Percentiles rank a stretch among this genome's conserved stretches.
Conservation (phyloP, 2,797 vertebrate genomes). For the Sebastes itinus region DNA sequence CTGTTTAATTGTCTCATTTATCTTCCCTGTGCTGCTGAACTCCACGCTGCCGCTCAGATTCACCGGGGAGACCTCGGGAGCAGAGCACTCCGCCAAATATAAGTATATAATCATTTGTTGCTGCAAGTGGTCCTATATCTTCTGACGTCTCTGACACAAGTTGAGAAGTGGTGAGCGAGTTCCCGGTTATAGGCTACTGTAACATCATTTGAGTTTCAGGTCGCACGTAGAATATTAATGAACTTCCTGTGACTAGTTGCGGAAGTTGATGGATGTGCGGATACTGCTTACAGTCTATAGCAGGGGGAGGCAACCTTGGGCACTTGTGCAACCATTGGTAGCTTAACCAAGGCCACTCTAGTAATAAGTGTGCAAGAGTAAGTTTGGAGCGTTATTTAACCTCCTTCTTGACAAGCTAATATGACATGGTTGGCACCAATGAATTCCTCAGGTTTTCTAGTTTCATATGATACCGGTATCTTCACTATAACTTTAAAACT, state of each 20-base stretch:
- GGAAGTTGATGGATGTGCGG: not conserved
- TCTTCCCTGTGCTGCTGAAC: constrained; percentile 65
- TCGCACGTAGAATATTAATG: constrained; percentile 22
- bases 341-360: too few species aligned
- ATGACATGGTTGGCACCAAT: too few species aligned
- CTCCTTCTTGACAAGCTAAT: too few species aligned
- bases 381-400: too few species aligned
- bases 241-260: constrained; percentile 1
- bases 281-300: not conserved
- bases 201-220: not conserved
- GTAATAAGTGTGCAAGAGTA: too few species aligned
- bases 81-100: constrained; percentile 16
- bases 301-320: too few species aligned
- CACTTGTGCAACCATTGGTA: too few species aligned
- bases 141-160: not conserved
- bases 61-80: constrained; percentile 23
- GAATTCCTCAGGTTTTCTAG: too few species aligned
- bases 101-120: constrained; percentile 33
- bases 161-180: not conserved
- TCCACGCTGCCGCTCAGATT: constrained; percentile 14
- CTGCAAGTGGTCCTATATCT: constrained; percentile 12
- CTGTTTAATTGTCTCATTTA: constrained; percentile 80
- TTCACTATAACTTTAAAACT: too few species aligned
- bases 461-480: too few species aligned
- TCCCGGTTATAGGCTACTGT: not conserved